Base-by-base conservation (phyloP, 2,888 invertebrate species). In the Lycia hirtaria region DNA sequence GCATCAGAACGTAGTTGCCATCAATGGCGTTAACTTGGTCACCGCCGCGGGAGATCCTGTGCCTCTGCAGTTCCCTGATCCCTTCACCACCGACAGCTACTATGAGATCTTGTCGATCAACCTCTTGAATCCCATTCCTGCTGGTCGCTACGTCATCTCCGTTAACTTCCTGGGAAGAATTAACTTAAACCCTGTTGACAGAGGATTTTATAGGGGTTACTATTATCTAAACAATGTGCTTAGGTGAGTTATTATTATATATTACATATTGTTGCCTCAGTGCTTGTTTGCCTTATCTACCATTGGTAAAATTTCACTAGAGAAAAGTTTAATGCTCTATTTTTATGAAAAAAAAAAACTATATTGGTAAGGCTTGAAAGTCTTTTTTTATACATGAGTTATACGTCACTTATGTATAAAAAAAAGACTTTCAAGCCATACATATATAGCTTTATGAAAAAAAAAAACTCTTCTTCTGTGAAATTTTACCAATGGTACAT, bases 141-240 rank as follows among this genome's bases (percentile, higher is more conserved):
- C 64, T 49, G 89, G 91, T 0, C 71, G 65, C 32, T 92, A 92
- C 64, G 78, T 71, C 7, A 83, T 92, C 35, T 69, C 67, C 3
- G 68, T 92, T 14, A 65, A 65, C 5, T 92, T 85, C 64, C 59
- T 64, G 9, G 89, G 88, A 2, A 68, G 58, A 12, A 91, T 92
- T 52, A 86, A 88, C 30, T 72, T 75, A 3, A 92, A 90, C 53
- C 91, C 88, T 0, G 6, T 80, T 3, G 89, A 89, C 20, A 81
- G 92, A 71, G 92, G 92, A 0, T 88, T 92, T 60, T 92, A 92
- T 64, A 85, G 80, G 54, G 92, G 92, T 0, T 88, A 88, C 56
- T 92, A 92, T 49, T 88, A 80, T 51, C 10, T 62, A 0, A 77
- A 80, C 24, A 76, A 75, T 49, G 56, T 76, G 19, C 61, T 65